phyloP scores from a whole-genome alignment of 1,140 invertebrate genomes.

The Scaptomyza montana region DNA sequence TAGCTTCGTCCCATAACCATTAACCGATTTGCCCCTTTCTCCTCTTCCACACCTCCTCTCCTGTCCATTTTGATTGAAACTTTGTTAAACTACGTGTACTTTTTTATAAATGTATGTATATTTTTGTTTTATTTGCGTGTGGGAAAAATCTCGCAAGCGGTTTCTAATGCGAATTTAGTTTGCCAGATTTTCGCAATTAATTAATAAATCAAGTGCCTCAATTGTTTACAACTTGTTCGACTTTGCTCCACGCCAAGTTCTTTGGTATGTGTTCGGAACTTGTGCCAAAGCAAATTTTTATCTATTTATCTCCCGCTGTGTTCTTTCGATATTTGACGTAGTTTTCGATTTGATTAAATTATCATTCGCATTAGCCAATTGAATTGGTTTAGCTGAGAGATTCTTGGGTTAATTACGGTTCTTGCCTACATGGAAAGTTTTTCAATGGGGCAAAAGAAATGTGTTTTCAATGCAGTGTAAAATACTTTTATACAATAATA shows the following conservation, averaged over 20 bases:
- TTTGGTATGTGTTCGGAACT: slow-evolving; percentile 32
- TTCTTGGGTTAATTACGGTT: not conserved
- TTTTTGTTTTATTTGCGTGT: slow-evolving; percentile 25
- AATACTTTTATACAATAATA: too few species aligned
- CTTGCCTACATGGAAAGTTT: not conserved
- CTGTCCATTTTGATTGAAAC: slow-evolving; percentile 52
- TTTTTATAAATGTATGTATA: not conserved
- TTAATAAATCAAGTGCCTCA: slow-evolving; percentile 76
- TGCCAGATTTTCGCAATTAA: slow-evolving; percentile 72
- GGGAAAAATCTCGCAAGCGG: slow-evolving; percentile 28
- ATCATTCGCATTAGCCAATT: slow-evolving; percentile 55
- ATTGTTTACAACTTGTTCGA: slow-evolving; percentile 68
- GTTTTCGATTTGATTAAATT: slow-evolving; percentile 75
- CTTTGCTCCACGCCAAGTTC: slow-evolving; percentile 18
- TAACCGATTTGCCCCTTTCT: not conserved
- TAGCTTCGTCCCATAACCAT: slow-evolving; percentile 32
- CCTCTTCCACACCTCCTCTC: not conserved
- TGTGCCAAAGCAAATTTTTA: slow-evolving; percentile 63
- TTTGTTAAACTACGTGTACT: slow-evolving; percentile 30
- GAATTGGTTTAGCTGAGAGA: slow-evolving; percentile 12
- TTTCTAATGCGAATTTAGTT: slow-evolving; percentile 77
- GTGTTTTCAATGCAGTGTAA: too few species aligned
- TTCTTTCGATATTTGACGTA: slow-evolving; percentile 80
- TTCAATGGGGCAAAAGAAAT: slow-evolving; percentile 3
- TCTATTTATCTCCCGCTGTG: slow-evolving; percentile 79